Evolutionary conservation across 2,888 invertebrate genomes (phyloP), one percentile per base, ranked within the genome.

Genomic region (Mechanitis messenoides): DNA sequence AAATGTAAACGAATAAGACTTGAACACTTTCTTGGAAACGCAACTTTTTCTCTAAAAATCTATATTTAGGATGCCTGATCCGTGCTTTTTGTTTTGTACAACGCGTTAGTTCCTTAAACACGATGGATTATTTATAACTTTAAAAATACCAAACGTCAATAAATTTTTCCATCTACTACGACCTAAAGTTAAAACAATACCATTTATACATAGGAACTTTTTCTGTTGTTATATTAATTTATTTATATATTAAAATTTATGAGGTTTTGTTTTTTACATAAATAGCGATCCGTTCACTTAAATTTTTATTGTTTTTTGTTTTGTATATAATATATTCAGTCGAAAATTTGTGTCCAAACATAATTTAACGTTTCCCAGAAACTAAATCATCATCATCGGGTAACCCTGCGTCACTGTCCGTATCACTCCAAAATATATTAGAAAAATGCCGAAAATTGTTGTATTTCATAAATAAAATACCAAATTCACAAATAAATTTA

Each of bases 171-270:
- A 80, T 87, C 87, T 87, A 86, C 87, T 89, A 89, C 84, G 87
- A 87, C 85, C 90, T 89, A 89, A 89, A 88, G 87, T 89, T 88
- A 88, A 89, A 87, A 89, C 84, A 89, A 89, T 88, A 89, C 87
- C 79, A 82, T 89, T 88, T 88, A 89, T 88, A 89, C 87, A 89
- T 90, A 90, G 90, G 90, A 89, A 90, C 90, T 90, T 89, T 87
- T 87, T 88, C 89, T 89, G 88, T 89, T 89, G 88, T 89, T 87
- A 88, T 83, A 87, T 88, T 77, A 87, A 85, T 89, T 89, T 86
- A 87, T 86, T 87, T 82, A 88, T 88, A 88, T 87, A 89, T 87
- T 87, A 86, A 86, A 66, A 71, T 71, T 71, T 71, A 71, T 84
- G 87, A 88, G 87, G 87, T 88, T 80, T 69, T 70, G 69, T 86